Evolutionary conservation across 2,888 invertebrate species (phyloP).

Genomic region (Andrena marginata): DNA sequence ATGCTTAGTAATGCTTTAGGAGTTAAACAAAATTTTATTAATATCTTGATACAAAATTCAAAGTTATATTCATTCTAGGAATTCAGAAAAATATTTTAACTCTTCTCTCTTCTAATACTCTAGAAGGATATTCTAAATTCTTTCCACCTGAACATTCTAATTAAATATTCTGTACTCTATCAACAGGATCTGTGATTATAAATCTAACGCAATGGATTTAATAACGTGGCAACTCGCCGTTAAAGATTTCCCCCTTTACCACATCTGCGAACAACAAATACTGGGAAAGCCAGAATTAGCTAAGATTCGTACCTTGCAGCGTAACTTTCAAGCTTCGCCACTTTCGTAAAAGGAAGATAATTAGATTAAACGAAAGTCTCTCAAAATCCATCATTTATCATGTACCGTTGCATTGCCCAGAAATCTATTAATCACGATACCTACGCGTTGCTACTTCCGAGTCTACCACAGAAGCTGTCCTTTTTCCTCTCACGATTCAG

Average conservation of each 20-base stretch:
- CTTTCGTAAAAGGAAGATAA: background rate
- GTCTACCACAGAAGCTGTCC: background rate
- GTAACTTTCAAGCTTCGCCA: background rate
- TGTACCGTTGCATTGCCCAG: background rate
- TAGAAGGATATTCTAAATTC: background rate
- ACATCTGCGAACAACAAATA: background rate
- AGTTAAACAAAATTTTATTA: too few relatives aligned
- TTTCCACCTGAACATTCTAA: background rate
- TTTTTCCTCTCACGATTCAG: background rate
- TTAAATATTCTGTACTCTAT: background rate
- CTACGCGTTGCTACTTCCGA: constrained; percentile 25
- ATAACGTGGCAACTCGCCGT: background rate
- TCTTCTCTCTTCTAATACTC: too few relatives aligned
- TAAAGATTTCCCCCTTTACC: background rate
- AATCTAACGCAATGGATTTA: background rate
- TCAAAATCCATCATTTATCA: constrained; percentile 47
- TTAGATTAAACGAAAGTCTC: constrained; percentile 45
- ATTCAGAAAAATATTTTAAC: too few relatives aligned
- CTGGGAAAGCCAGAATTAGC: background rate
- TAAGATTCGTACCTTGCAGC: background rate
- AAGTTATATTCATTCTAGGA: too few relatives aligned
- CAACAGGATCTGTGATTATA: background rate
- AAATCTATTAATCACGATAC: constrained; percentile 46
- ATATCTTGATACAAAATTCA: too few relatives aligned
- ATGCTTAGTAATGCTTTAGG: too few relatives aligned